Base-by-base conservation (phyloP, 92 coral and sea anemone genomes). In the Ricordea florida region DNA sequence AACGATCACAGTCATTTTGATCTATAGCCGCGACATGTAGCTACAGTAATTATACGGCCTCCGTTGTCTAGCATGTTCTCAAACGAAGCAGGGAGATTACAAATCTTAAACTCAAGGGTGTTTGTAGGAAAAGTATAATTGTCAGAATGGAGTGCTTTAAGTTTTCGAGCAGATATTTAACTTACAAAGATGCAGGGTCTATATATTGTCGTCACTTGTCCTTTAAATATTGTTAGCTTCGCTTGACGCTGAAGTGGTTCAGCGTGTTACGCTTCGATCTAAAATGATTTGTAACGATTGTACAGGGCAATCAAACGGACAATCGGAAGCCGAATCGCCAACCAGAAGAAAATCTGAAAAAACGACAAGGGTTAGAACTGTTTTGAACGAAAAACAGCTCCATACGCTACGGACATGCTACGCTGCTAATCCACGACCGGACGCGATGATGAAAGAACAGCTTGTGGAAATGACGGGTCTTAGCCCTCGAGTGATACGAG, bases 391-490 rank as follows among this genome's bases (percentile, higher is more conserved):
- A 47, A 96, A 96, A 65, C 99, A 96, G 68, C 80, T 96, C 26
- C 99, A 96, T 60, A 96, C 99, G 6, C 74, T 96, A 34, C 81
- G 99, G 47, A 92, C 99, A 10, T 96, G 99, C 37, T 96, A 96
- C 46, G 92, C 90, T 37, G 97, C 99, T 17, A 96, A 96, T 48
- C 99, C 99, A 10, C 87, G 99, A n/a, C 99, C 99, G 2, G 99
- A 96, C 64, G 99, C 99, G 5, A 96, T 96, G 99, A 92, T 96
- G 99, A 96, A 96, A 36, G 99, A 96, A 65, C 99, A 96, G 72
- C 86, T 96, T 2, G 99, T 96, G 13, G 99, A 96, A 75, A 96
- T 96, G 99, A 96, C 99, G 14, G 97, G 97, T 10, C 71, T 96
- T 9, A 96, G 99, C 68, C 96, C 99, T 56, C 84, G 99, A 49